These are phyloP conservation scores for Homarus gammarus DNA, from an alignment of 2,888 invertebrate genomes.

Conservation along the genomic window DNA sequence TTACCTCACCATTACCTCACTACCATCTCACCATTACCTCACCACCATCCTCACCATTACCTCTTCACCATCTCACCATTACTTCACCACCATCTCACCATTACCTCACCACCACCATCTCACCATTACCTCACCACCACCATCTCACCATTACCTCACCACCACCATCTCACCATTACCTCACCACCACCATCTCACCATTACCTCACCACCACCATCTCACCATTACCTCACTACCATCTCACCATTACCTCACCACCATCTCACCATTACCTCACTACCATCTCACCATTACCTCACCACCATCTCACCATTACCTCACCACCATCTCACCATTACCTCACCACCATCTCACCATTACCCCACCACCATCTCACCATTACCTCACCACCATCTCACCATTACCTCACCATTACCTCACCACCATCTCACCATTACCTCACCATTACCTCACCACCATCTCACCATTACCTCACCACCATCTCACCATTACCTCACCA, in stretches of 20 bases:
- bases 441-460: too few relatives aligned
- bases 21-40: neutral
- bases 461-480: neutral
- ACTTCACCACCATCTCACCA: too few relatives aligned
- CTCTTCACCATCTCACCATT: neutral
- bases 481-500: too few relatives aligned
- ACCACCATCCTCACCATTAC: neutral
- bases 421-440: neutral
- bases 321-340: neutral
- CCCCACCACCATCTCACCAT: neutral
- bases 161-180: neutral
- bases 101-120: too few relatives aligned
- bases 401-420: neutral
- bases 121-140: neutral
- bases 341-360: neutral
- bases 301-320: slow-evolving; percentile 16
- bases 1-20: neutral
- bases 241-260: neutral
- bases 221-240: neutral
- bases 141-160: neutral
- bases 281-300: too few relatives aligned
- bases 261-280: too few relatives aligned
- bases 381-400: neutral
- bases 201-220: neutral
- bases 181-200: neutral